Conservation (phyloP, 2,797 vertebrate genomes). For the Enteromius thamalakanensis region DNA sequence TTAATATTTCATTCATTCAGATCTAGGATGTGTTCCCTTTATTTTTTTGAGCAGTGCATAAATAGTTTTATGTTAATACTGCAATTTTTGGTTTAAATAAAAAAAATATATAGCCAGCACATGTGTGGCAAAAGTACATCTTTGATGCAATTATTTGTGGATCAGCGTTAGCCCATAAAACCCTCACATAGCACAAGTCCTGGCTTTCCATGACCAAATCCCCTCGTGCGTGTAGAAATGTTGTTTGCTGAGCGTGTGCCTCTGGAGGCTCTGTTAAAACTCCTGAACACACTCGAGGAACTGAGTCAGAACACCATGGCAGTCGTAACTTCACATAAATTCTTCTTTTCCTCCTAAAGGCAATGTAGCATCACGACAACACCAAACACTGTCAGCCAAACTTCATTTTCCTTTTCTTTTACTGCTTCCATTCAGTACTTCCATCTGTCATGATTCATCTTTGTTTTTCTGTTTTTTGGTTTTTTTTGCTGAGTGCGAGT, state of each 20-base stretch:
- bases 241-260: slow-evolving; percentile 7
- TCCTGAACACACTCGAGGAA: slow-evolving; percentile 62
- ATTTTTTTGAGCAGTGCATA: no score
- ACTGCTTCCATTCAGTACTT: slow-evolving; percentile 50
- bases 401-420: slow-evolving; percentile 65
- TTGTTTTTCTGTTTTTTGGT: slow-evolving; percentile 45
- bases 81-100: not conserved
- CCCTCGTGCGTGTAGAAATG: slow-evolving; percentile 16
- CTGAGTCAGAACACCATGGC: slow-evolving; percentile 23
- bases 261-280: slow-evolving; percentile 27
- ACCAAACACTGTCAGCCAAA: slow-evolving; percentile 56
- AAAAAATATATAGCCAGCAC: not conserved
- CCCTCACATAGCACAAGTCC: not conserved
- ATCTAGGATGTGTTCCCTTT: no score
- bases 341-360: slow-evolving; percentile 22
- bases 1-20: no score
- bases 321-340: slow-evolving; percentile 17
- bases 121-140: slow-evolving; percentile 26
- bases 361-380: slow-evolving; percentile 39
- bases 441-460: slow-evolving; percentile 55
- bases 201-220: slow-evolving; percentile 33
- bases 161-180: slow-evolving; percentile 17
- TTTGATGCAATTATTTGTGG: slow-evolving; percentile 42
- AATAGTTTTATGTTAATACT: not conserved
- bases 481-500: slow-evolving; percentile 53